A percentile compares a stretch with the other conserved stretches of the same genome.
Conservation (phyloP, 2,113 vertebrate species). For the Oreochromis tanganicae region DNA sequence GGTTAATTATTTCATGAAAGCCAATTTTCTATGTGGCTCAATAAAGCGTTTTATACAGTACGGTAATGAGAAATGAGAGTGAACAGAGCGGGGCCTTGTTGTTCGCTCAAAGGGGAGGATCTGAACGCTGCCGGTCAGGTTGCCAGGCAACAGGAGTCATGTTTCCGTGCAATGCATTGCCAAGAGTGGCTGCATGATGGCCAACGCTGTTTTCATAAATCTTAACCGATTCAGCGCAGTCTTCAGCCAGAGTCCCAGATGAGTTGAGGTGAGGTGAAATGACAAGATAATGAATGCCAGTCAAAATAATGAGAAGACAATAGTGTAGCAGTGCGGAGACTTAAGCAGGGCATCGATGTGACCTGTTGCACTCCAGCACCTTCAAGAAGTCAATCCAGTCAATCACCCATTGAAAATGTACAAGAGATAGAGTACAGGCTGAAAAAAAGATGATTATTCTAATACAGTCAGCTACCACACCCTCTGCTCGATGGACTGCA, state of each 20-base stretch:
- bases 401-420: not conserved
- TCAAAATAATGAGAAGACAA: not conserved
- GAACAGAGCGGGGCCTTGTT: slow-evolving; percentile 51
- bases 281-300: not conserved
- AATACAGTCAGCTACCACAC: not conserved
- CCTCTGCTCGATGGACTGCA: not conserved
- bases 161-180: slow-evolving; percentile 55
- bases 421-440: not conserved
- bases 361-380: not conserved
- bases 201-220: slow-evolving; percentile 7
- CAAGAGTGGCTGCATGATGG: slow-evolving; percentile 32
- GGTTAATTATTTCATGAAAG: slow-evolving; percentile 53
- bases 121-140: slow-evolving; percentile 48
- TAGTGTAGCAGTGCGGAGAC: not conserved
- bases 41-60: slow-evolving; percentile 42
- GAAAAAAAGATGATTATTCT: not conserved
- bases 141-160: slow-evolving; percentile 65
- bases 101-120: slow-evolving; percentile 36
- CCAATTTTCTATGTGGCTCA: slow-evolving; percentile 40
- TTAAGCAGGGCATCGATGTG: not conserved
- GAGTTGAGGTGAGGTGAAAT: not conserved
- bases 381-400: not conserved
- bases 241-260: not conserved
- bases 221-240: not conserved
- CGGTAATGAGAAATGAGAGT: slow-evolving; percentile 54